phyloP scores from a whole-genome alignment of 2,888 invertebrate species.

The Glaucopsyche alexis region DNA sequence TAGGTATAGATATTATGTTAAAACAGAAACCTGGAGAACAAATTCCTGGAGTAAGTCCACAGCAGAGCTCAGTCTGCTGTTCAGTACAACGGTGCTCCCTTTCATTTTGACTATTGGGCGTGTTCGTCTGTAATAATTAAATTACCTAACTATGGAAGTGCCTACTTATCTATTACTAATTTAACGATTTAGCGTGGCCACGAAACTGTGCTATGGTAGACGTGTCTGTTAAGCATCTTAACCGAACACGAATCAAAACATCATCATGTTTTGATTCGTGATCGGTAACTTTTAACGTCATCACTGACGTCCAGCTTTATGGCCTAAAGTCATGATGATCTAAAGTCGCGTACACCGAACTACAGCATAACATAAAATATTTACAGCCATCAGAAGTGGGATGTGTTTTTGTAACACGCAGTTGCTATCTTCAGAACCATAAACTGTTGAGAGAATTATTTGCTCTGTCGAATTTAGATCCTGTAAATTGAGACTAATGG shows the following conservation, averaged over 20 bases:
- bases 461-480: conserved; percentile 65
- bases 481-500: conserved; percentile 43
- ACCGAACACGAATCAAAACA: too few species aligned
- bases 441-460: conserved; percentile 64
- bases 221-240: too few species aligned
- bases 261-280: too few species aligned
- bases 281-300: too few species aligned
- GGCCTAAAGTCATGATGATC: too few species aligned
- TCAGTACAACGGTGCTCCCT: conserved; percentile 58
- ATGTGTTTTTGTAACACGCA: conserved; percentile 53
- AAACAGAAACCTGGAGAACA: conserved; percentile 53
- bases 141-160: background rate
- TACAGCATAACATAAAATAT: conserved; percentile 32
- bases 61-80: conserved; percentile 71
- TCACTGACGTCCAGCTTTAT: background rate
- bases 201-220: background rate
- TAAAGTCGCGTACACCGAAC: too few species aligned
- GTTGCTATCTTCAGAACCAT: conserved; percentile 60
- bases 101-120: conserved; percentile 43
- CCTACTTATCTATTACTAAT: too few species aligned
- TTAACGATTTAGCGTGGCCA: background rate
- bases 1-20: too few species aligned
- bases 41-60: conserved; percentile 55
- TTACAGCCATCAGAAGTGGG: conserved; percentile 54
- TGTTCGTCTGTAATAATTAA: conserved; percentile 21